Evolutionary conservation across 1,140 invertebrate species (phyloP).

Genomic region (Macrobrachium rosenbergii): DNA sequence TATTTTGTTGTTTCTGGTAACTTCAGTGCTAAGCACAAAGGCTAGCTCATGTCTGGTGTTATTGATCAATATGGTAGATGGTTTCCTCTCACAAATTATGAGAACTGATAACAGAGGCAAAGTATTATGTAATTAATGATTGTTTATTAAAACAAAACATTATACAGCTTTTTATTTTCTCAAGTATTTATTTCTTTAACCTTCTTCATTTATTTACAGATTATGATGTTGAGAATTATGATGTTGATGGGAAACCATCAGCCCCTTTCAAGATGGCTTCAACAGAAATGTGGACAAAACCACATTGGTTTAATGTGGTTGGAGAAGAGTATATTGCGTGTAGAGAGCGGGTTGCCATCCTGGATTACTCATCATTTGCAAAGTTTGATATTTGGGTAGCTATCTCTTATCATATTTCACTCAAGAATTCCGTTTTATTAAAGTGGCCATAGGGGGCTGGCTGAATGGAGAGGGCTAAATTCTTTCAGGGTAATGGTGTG

Average conservation of each 20-base stretch:
- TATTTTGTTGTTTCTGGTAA: too few species aligned
- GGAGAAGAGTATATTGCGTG: constrained; percentile 93
- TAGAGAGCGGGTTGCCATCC: constrained; percentile 90
- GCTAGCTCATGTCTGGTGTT: too few species aligned
- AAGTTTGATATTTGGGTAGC: constrained; percentile 90
- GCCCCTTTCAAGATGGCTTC: constrained; percentile 67
- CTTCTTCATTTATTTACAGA: constrained; percentile 17
- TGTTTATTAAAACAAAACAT: too few species aligned
- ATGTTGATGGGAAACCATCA: constrained; percentile 35
- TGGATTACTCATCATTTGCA: constrained; percentile 98
- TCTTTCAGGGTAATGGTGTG: too few species aligned
- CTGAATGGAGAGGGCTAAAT: too few species aligned
- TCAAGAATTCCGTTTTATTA: too few species aligned
- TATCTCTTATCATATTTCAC: constrained; percentile 13
- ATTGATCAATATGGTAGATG: too few species aligned
- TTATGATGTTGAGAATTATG: constrained; percentile 7
- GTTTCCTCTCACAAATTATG: too few species aligned
- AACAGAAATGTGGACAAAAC: constrained; percentile 77
- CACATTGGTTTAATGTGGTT: constrained; percentile 93
- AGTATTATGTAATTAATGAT: too few species aligned
- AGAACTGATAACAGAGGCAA: too few species aligned
- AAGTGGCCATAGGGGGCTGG: too few species aligned
- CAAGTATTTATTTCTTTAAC: neutral
- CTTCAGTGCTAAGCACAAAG: too few species aligned
- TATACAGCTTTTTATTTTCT: neutral